Conservation (phyloP, 1,140 invertebrate genomes). For the Leptoteleia sp. region DNA sequence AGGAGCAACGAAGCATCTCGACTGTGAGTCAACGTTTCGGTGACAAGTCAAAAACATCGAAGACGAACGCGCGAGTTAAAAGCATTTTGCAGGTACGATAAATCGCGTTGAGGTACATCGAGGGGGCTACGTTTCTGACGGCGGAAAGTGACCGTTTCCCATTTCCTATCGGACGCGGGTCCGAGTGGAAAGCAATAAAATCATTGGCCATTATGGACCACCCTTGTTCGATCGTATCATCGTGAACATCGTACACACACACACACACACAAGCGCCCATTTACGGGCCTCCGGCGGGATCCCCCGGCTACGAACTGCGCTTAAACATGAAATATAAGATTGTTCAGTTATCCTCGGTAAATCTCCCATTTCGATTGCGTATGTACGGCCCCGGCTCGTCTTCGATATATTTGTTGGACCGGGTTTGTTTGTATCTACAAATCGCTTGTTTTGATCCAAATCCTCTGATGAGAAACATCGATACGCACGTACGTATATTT, state of each 20-base stretch:
- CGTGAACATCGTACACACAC: conserved; percentile 30
- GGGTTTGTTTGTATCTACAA: conserved; percentile 29
- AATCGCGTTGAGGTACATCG: conserved; percentile 36
- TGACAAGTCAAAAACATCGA: conserved; percentile 44
- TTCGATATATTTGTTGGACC: conserved; percentile 33
- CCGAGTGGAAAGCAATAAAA: conserved; percentile 68
- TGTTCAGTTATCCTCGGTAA: conserved; percentile 58
- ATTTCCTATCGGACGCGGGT: conserved; percentile 57
- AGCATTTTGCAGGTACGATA: conserved; percentile 58
- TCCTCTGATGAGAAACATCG: conserved; percentile 5
- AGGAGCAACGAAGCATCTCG: conserved; percentile 1
- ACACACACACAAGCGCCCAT: no score
- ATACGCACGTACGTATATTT: conserved; percentile 8
- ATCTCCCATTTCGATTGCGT: conserved; percentile 56
- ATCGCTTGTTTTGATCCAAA: conserved; percentile 23
- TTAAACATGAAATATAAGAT: conserved; percentile 66
- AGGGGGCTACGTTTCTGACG: conserved; percentile 39
- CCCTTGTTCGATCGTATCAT: conserved; percentile 61
- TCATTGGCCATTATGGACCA: conserved; percentile 70
- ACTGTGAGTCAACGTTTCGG: conserved; percentile 17
- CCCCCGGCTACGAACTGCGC: conserved; percentile 24
- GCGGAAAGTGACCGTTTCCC: conserved; percentile 67
- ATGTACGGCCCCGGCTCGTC: conserved; percentile 6
- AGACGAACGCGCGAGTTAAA: conserved; percentile 39
- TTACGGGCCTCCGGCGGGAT: conserved; percentile 29